phyloP scores from a whole-genome alignment of 2,888 invertebrate species.

The Dermolepida albohirtum region DNA sequence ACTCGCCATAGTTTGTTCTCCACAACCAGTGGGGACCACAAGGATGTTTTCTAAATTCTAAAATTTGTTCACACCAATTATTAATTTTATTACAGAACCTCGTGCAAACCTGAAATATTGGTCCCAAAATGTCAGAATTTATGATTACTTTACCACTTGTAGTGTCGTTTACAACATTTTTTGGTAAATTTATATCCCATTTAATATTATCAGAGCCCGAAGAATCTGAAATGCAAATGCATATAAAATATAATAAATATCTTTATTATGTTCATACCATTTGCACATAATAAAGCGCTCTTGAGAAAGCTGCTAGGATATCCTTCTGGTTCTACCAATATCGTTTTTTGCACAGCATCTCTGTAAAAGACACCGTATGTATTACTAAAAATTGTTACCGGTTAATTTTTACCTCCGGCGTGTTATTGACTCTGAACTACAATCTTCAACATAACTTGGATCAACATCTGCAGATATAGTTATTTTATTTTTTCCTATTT shows the following conservation, averaged over 20 bases:
- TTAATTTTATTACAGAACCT: too few relatives aligned
- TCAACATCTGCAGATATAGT: conserved; percentile 67
- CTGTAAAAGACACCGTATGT: background rate
- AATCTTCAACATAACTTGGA: conserved; percentile 63
- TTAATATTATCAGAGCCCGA: conserved; percentile 54
- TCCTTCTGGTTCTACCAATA: conserved; percentile 79
- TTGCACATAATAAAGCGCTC: conserved; percentile 76
- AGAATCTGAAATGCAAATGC: conserved; percentile 50
- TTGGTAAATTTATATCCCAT: conserved; percentile 68
- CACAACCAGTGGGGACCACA: conserved; percentile 79
- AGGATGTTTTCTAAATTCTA: too few relatives aligned
- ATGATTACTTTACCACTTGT: conserved; percentile 73
- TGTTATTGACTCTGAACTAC: conserved; percentile 54
- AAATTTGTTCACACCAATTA: too few relatives aligned
- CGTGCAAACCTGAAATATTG: conserved; percentile 66
- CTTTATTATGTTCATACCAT: conserved; percentile 54
- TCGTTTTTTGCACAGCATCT: conserved; percentile 74
- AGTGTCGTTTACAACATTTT: conserved; percentile 72
- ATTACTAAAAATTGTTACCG: background rate
- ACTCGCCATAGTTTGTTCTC: conserved; percentile 85
- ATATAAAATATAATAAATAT: background rate
- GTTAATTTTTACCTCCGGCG: conserved; percentile 63
- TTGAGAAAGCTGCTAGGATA: conserved; percentile 74
- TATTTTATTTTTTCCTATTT: conserved; percentile 64
- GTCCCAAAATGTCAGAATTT: conserved; percentile 74